These are phyloP conservation scores for Raillietiella orientalis DNA, from an alignment of 2,888 invertebrate genomes.

Conservation along the genomic window DNA sequence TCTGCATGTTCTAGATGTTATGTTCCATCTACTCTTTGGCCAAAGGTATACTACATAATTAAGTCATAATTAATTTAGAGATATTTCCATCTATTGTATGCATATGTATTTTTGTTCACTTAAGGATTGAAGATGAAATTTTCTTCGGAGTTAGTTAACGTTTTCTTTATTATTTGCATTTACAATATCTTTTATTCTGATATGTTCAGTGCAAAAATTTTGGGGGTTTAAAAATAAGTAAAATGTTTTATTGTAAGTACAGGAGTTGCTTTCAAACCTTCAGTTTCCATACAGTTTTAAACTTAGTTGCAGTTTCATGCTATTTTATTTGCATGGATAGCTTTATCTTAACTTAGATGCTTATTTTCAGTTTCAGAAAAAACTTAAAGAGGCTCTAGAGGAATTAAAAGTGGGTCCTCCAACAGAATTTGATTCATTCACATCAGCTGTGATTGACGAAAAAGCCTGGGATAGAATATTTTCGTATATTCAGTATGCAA, in stretches of 20 bases:
- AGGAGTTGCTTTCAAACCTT: too few relatives aligned
- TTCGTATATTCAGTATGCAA: conserved; percentile 61
- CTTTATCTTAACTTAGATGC: too few relatives aligned
- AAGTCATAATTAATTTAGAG: not conserved
- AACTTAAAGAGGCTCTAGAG: conserved; percentile 29
- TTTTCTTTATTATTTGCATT: conserved; percentile 1
- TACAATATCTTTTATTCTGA: conserved; percentile 1
- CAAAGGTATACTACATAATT: too few relatives aligned
- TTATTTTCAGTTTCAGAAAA: conserved; percentile 25
- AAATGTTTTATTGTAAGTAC: too few relatives aligned
- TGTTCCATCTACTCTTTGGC: conserved; percentile 64
- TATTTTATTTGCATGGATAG: too few relatives aligned
- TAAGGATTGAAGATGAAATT: not conserved
- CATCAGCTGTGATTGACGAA: conserved; percentile 87
- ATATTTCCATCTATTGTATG: conserved; percentile 2
- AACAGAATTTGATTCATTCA: conserved; percentile 41
- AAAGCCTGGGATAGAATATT: conserved; percentile 66
- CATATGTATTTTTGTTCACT: not conserved
- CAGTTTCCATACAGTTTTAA: too few relatives aligned
- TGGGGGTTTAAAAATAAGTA: too few relatives aligned
- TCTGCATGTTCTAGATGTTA: conserved; percentile 95
- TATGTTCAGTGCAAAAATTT: too few relatives aligned
- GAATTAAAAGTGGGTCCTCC: conserved; percentile 61
- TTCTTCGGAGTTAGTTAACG: not conserved
- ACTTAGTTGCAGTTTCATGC: too few relatives aligned